These are phyloP conservation scores for Lepidochrysops patricia DNA, from an alignment of 2,888 invertebrate genomes.

Conservation along the genomic window DNA sequence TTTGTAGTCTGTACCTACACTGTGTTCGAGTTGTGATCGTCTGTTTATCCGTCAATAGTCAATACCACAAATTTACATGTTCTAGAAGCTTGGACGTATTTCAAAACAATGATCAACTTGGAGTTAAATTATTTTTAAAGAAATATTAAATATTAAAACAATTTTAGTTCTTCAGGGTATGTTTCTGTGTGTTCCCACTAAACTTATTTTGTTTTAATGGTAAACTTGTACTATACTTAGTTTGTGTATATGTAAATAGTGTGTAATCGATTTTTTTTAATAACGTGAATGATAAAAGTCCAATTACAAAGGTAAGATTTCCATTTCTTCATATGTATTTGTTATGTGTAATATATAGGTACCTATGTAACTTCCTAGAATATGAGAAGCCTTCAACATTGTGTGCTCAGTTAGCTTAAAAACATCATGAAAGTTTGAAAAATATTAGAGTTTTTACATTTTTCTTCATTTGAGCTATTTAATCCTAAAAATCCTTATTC, in stretches of 20 bases:
- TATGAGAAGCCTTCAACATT: background rate
- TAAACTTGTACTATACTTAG: background rate
- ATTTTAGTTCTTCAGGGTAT: background rate
- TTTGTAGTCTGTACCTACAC: constrained; percentile 20
- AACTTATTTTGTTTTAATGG: background rate
- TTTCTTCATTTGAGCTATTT: too few relatives aligned
- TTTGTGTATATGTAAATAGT: background rate
- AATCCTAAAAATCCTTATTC: too few relatives aligned
- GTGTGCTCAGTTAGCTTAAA: background rate
- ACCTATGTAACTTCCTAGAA: background rate
- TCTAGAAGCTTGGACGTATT: constrained; percentile 18
- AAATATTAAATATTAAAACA: background rate
- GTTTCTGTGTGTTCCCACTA: background rate
- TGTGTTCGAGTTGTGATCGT: constrained; percentile 19
- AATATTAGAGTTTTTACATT: too few relatives aligned
- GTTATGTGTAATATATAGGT: too few relatives aligned
- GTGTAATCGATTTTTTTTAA: background rate
- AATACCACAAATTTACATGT: constrained; percentile 22
- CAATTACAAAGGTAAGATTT: background rate
- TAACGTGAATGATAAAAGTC: background rate
- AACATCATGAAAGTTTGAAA: too few relatives aligned
- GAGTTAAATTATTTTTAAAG: background rate
- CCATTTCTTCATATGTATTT: background rate
- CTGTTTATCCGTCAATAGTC: constrained; percentile 19
- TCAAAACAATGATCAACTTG: background rate